A percentile compares a stretch with the other conserved stretches of the same genome.
Conservation (phyloP, 2,888 invertebrate species). For the Thereva nobilitata region DNA sequence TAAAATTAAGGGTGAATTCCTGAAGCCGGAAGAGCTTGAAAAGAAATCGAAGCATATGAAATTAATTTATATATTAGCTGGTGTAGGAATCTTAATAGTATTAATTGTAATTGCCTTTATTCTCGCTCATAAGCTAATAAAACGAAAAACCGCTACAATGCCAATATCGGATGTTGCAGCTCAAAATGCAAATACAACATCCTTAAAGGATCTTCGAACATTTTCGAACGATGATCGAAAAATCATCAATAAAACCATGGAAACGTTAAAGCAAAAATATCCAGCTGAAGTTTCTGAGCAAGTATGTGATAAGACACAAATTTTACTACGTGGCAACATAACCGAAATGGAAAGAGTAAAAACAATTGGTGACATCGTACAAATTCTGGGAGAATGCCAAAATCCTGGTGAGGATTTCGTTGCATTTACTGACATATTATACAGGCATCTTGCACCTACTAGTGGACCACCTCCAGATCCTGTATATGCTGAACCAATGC, state of each 20-base stretch:
- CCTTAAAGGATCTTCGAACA: conserved; percentile 25
- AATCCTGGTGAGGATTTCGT: conserved; percentile 49
- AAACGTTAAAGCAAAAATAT: conserved; percentile 49
- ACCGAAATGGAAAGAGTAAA: conserved; percentile 49
- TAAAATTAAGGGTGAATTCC: conserved; percentile 50
- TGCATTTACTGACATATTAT: conserved; percentile 50
- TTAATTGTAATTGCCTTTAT: conserved; percentile 41
- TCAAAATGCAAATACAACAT: conserved; percentile 12
- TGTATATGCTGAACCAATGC: conserved; percentile 49
- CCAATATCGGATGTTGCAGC: conserved; percentile 19
- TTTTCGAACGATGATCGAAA: conserved; percentile 49
- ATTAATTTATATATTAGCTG: conserved; percentile 37
- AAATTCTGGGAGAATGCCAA: conserved; percentile 46
- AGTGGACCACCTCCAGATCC: conserved; percentile 43
- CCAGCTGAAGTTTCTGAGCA: conserved; percentile 48
- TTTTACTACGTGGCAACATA: conserved; percentile 46
- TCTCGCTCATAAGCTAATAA: conserved; percentile 39
- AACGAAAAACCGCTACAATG: conserved; percentile 19
- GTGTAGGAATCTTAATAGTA: conserved; percentile 35
- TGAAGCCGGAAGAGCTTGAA: conserved; percentile 49
- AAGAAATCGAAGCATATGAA: conserved; percentile 32
- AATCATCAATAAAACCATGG: conserved; percentile 49
- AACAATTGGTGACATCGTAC: conserved; percentile 49
- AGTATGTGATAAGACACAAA: conserved; percentile 47
- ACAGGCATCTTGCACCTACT: conserved; percentile 47